Evolutionary conservation across 2,888 invertebrate genomes (phyloP), one percentile per base, ranked within the genome.

Genomic region (Spisula solida): DNA sequence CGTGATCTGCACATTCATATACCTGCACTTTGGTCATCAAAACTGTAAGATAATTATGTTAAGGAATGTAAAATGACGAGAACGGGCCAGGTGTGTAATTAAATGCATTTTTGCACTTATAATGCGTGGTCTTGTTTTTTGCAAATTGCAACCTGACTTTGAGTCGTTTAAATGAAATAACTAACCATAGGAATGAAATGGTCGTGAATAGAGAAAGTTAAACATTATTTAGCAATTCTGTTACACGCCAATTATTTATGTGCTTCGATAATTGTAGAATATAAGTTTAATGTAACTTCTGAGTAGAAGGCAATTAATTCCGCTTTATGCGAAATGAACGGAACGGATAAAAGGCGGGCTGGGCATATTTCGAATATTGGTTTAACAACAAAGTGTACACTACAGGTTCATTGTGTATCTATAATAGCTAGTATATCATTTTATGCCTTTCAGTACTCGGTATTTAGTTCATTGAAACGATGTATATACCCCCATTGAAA

Each of bases 41-140:
- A 75, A 18, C 31, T 75, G 75, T 14, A 31, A 75, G 34, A 75
- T 75, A 75, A 75, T 75, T 75, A 75, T 34, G 34, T 31, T 16
- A 31, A 75, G 75, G 75, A 31, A 75, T 75, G 75, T 16, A 14
- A 20, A 31, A 16, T 75, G 75, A 75, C 75, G 75, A n/a, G 81
- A 29, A 51, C 25, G 51, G n/a, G 31, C 34, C 83, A 83, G 83
- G 83, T 83, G 83, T 48, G 60, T 83, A 83, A 75, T 83, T 83
- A 83, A 83, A 47, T 83, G 70, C 29, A 75, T 70, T 83, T 41
- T 25, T 51, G 48, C 51, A 83, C 83, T 75, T 75, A 75, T 60
- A 80, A 80, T 80, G 25, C 20, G 1, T 47, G n/a, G 31, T 80
- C 51, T 80, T 47, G 80, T 75, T 75, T 41, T 75, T 75, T 75